These are phyloP conservation scores for Indicator indicator DNA, from an alignment of 2,113 vertebrate genomes.

Conservation along the genomic window DNA sequence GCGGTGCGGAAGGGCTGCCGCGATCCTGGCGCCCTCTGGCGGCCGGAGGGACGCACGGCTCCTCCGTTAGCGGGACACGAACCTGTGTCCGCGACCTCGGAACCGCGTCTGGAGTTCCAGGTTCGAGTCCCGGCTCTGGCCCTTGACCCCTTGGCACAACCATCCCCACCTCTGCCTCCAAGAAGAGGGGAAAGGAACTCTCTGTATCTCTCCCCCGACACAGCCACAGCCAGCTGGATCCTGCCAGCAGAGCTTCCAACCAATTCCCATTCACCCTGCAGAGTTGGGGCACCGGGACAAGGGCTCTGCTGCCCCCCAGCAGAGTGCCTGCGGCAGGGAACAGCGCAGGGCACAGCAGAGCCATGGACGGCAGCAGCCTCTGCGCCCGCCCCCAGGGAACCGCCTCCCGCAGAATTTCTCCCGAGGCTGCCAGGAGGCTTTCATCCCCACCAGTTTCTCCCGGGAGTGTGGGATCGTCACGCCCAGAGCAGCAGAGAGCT, in stretches of 20 bases:
- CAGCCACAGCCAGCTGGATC: neutral
- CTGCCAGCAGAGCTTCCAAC: too few species aligned
- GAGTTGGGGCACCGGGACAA: neutral
- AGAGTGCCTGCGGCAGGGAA: neutral
- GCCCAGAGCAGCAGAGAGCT: neutral
- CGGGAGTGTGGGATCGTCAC: neutral
- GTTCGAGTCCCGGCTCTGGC: neutral
- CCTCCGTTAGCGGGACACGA: neutral
- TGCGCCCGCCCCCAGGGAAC: neutral
- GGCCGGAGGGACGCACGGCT: neutral
- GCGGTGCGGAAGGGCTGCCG: neutral
- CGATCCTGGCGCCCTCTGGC: neutral
- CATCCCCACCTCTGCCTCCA: accelerated
- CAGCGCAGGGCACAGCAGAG: neutral
- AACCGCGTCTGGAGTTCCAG: accelerated
- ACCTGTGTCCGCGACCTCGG: accelerated
- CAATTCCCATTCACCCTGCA: neutral
- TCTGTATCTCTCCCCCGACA: neutral
- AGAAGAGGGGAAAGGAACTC: neutral
- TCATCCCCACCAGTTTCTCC: neutral
- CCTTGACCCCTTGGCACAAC: accelerated
- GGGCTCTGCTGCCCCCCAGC: neutral
- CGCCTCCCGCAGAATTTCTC: neutral
- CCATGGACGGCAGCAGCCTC: neutral
- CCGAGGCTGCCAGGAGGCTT: neutral